phyloP scores from a whole-genome alignment of 2,113 vertebrate genomes.

The Triplophysa dalaica region DNA sequence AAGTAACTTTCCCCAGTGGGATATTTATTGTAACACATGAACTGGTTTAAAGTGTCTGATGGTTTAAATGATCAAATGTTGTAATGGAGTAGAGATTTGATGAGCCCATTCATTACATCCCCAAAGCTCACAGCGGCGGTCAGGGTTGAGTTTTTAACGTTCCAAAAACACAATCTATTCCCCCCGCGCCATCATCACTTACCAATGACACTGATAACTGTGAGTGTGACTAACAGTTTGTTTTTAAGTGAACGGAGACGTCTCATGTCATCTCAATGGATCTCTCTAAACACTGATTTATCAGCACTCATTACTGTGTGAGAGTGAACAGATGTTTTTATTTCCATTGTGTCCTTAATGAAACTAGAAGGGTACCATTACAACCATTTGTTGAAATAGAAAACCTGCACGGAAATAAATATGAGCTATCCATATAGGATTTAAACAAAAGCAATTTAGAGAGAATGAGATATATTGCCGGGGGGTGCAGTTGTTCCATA shows the following conservation, averaged over 20 bases:
- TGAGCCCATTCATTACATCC: neutral
- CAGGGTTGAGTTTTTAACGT: neutral
- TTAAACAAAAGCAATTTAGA: neutral
- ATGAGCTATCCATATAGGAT: neutral
- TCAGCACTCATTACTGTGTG: constrained; percentile 35
- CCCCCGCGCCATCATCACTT: neutral
- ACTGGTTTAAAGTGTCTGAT: no score
- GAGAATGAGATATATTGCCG: neutral
- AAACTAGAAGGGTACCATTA: constrained; percentile 12
- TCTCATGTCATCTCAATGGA: constrained; percentile 6
- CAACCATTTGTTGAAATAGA: constrained; percentile 12
- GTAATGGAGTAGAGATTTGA: no score
- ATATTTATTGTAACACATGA: no score
- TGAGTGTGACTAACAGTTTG: neutral
- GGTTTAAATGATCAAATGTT: no score
- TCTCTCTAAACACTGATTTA: constrained; percentile 33
- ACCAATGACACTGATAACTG: neutral
- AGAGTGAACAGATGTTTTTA: constrained; percentile 40
- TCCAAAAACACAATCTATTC: neutral
- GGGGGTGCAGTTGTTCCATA: neutral
- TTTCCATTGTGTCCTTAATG: constrained; percentile 34
- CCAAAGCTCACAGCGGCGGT: neutral
- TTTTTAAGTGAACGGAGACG: neutral
- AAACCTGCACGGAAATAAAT: neutral
- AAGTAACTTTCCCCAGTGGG: no score